phyloP scores from a whole-genome alignment of 2,888 invertebrate species.

The Polymixis flavicincta region DNA sequence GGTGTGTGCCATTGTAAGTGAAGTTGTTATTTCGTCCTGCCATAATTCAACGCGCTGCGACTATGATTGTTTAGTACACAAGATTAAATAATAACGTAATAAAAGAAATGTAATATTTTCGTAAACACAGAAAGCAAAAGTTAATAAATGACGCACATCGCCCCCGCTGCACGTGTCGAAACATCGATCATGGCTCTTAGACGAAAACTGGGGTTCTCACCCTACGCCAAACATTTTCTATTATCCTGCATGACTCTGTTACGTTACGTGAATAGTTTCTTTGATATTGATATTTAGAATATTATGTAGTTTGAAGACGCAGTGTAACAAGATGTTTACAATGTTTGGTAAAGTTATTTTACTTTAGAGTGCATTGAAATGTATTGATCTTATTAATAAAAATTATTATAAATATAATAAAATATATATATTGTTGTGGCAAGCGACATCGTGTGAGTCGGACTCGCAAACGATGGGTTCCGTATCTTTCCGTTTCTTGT shows the following conservation, averaged over 20 bases:
- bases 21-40: neutral
- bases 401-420: too few relatives aligned
- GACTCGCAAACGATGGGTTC: too few relatives aligned
- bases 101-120: conserved; percentile 61
- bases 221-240: conserved; percentile 66
- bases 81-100: conserved; percentile 13
- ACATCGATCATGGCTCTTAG: conserved; percentile 80
- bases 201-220: conserved; percentile 69
- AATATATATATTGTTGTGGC: too few relatives aligned
- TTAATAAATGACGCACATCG: conserved; percentile 77
- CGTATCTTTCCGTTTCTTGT: too few relatives aligned
- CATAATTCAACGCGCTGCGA: neutral
- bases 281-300: conserved; percentile 31
- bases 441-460: too few relatives aligned
- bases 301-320: neutral
- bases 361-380: neutral
- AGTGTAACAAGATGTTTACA: neutral
- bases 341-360: neutral
- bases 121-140: conserved; percentile 69
- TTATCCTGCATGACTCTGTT: conserved; percentile 50
- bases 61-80: too few relatives aligned
- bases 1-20: neutral
- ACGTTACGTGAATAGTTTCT: conserved; percentile 44
- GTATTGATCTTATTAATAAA: too few relatives aligned
- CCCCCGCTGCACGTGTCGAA: conserved; percentile 77